A percentile compares a stretch with the other conserved stretches of the same genome.
Evolutionary conservation across 2,888 invertebrate genomes (phyloP).

Genomic region (Nephrotoma flavescens): DNA sequence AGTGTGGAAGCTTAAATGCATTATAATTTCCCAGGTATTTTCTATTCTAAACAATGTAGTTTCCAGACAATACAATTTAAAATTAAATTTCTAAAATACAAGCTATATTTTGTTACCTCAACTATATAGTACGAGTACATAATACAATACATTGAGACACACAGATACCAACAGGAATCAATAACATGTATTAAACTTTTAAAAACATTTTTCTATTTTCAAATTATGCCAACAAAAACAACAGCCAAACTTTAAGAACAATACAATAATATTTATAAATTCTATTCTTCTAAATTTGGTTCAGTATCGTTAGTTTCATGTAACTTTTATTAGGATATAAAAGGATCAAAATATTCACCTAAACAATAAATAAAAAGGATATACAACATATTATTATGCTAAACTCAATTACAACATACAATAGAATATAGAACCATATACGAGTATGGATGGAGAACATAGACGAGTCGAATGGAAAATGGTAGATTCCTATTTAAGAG

Average conservation of each 20-base stretch:
- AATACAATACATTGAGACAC: not conserved
- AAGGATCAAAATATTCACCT: not conserved
- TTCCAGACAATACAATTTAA: too few relatives aligned
- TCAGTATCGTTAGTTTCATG: not conserved
- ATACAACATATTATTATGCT: not conserved
- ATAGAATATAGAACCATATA: not conserved
- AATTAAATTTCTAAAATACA: too few relatives aligned
- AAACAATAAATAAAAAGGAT: not conserved
- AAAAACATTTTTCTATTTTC: not conserved
- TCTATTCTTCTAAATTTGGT: not conserved
- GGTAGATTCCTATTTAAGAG: not conserved
- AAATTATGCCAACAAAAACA: not conserved
- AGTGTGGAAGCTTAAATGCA: too few relatives aligned
- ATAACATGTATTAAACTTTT: not conserved
- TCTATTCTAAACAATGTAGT: too few relatives aligned
- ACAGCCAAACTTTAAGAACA: not conserved
- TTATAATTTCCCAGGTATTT: too few relatives aligned
- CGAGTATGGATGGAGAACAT: not conserved
- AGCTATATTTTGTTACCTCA: too few relatives aligned
- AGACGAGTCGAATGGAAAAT: not conserved
- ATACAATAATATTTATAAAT: not conserved
- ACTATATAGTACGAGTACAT: too few relatives aligned
- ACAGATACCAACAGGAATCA: not conserved
- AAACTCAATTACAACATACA: not conserved
- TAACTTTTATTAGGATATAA: not conserved